These are phyloP conservation scores for Sesia bembeciformis DNA, from an alignment of 2,888 invertebrate genomes.

Conservation along the genomic window DNA sequence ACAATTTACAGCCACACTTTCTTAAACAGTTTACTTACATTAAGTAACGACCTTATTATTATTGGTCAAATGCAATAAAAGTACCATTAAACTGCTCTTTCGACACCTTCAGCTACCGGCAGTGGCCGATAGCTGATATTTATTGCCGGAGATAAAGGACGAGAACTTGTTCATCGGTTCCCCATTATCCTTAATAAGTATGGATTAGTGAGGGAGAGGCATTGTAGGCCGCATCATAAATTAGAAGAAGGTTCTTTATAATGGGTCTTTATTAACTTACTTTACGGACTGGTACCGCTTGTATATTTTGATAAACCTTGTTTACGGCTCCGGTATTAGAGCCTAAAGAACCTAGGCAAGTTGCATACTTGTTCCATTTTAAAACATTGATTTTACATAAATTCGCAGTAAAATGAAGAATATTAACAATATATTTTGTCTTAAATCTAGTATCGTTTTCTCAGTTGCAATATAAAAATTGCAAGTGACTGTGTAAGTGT, in stretches of 20 bases:
- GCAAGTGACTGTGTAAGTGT: too few relatives aligned
- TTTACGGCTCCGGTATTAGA: constrained; percentile 47
- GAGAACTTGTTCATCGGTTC: constrained; percentile 65
- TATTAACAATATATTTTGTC: too few relatives aligned
- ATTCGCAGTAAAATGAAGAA: too few relatives aligned
- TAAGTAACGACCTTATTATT: too few relatives aligned
- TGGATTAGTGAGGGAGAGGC: constrained; percentile 62
- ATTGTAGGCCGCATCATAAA: constrained; percentile 50
- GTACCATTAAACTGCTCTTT: constrained; percentile 47
- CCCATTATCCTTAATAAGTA: constrained; percentile 72
- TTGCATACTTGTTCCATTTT: constrained; percentile 13
- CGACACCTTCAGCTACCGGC: constrained; percentile 50
- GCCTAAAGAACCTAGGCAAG: constrained; percentile 15
- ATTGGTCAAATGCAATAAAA: constrained; percentile 34
- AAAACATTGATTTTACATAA: too few relatives aligned
- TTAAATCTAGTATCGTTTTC: too few relatives aligned
- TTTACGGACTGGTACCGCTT: constrained; percentile 24
- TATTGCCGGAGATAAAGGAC: constrained; percentile 59
- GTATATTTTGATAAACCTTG: constrained; percentile 53
- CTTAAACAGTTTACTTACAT: too few relatives aligned
- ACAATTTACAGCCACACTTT: too few relatives aligned
- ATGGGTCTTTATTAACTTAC: constrained; percentile 50
- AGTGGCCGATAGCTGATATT: constrained; percentile 42
- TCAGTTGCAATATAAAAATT: too few relatives aligned
- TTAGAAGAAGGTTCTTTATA: constrained; percentile 55